phyloP scores from a whole-genome alignment of 2,797 vertebrate genomes.

The Oreochromis grahami region DNA sequence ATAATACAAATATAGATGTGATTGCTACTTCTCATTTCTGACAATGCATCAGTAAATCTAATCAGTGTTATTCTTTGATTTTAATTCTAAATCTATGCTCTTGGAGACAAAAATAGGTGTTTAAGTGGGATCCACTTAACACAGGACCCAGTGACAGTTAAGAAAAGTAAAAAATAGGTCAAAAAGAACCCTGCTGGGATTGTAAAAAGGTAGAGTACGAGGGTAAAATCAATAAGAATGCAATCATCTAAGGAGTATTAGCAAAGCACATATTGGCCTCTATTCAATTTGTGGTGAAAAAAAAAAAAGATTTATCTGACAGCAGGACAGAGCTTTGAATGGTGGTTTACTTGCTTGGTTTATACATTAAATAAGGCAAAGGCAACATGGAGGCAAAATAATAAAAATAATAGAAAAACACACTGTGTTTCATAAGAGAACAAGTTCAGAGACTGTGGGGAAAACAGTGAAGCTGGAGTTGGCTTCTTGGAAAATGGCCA shows the following conservation, averaged over 20 bases:
- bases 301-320: neutral
- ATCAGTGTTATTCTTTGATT: neutral
- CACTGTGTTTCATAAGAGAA: neutral
- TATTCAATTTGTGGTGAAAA: conserved; percentile 16
- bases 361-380: conserved; percentile 26
- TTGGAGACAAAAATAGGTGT: neutral
- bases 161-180: neutral
- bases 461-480: neutral
- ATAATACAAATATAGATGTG: neutral
- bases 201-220: conserved; percentile 19
- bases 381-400: neutral
- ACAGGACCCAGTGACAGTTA: neutral
- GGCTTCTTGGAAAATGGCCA: neutral
- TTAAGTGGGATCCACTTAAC: neutral
- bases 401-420: neutral
- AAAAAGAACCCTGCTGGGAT: conserved; percentile 1
- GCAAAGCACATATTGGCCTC: conserved; percentile 5
- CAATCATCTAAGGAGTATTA: conserved; percentile 31
- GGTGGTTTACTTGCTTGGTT: neutral
- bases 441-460: neutral
- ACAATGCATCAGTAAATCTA: neutral
- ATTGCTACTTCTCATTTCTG: neutral
- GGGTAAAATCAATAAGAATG: conserved; percentile 35
- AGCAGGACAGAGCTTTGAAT: neutral
- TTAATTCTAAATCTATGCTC: neutral